phyloP scores from a whole-genome alignment of 2,797 vertebrate genomes.

The Trachurus trachurus region DNA sequence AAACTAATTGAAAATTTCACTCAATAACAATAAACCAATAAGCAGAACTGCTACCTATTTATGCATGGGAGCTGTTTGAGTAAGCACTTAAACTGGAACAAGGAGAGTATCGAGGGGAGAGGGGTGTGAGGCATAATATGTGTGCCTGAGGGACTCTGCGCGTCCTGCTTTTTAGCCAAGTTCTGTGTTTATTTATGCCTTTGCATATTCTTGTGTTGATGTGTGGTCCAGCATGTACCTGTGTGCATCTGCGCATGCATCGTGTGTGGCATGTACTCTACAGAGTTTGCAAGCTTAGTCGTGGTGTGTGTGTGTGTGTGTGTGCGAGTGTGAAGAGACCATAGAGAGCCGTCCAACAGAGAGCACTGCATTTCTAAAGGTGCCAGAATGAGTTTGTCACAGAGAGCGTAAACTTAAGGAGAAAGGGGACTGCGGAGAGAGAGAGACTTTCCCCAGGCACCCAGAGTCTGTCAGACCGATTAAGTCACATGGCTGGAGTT shows the following conservation, averaged over 20 bases:
- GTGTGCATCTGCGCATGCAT: slow-evolving; percentile 36
- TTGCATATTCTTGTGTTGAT: slow-evolving; percentile 3
- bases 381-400: slow-evolving; percentile 94
- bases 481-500: slow-evolving; percentile 88
- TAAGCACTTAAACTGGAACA: slow-evolving; percentile 45
- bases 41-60: slow-evolving; percentile 46
- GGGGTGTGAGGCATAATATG: slow-evolving; percentile 43
- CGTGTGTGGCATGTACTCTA: slow-evolving; percentile 36
- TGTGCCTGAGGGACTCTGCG: slow-evolving; percentile 26
- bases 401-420: slow-evolving; percentile 86
- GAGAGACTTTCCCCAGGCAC: slow-evolving; percentile 90
- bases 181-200: slow-evolving; percentile 34
- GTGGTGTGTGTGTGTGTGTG: slow-evolving; percentile 23
- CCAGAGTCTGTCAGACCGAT: slow-evolving; percentile 93
- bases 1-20: slow-evolving; percentile 72
- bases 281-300: slow-evolving; percentile 44
- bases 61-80: slow-evolving; percentile 54
- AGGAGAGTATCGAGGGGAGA: slow-evolving; percentile 41
- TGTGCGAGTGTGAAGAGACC: slow-evolving; percentile 72
- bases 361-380: slow-evolving; percentile 82
- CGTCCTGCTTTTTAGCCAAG: slow-evolving; percentile 35
- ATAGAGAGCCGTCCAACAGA: slow-evolving; percentile 66
- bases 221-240: slow-evolving; percentile 31
- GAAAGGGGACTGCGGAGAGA: slow-evolving; percentile 85
- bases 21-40: slow-evolving; percentile 67